Evolutionary conservation across 2,113 vertebrate species (phyloP).

Genomic region (Ophthalmolycus amberensis): DNA sequence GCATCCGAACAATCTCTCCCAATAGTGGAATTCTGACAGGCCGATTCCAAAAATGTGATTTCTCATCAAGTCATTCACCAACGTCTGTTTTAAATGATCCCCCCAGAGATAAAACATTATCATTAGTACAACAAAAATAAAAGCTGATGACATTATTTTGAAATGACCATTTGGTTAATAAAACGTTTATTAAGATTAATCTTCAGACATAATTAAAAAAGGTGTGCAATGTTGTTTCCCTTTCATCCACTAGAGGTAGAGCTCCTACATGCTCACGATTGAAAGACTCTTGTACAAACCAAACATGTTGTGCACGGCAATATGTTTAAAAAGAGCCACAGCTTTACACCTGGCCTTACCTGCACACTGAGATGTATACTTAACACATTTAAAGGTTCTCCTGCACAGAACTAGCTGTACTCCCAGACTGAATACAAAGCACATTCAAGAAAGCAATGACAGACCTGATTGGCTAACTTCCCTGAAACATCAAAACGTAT

Average conservation of each 20-base stretch:
- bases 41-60: neutral
- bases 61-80: neutral
- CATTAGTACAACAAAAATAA: neutral
- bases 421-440: neutral
- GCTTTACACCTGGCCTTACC: neutral
- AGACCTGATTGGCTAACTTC: neutral
- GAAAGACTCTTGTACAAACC: neutral
- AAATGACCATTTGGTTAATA: neutral
- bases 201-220: constrained; percentile 4
- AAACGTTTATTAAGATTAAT: constrained; percentile 18
- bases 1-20: neutral
- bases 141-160: neutral
- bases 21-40: neutral
- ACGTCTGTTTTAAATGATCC: neutral
- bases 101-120: neutral
- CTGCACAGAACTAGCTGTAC: neutral
- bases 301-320: neutral
- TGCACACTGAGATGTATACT: neutral
- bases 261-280: neutral
- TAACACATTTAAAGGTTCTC: neutral
- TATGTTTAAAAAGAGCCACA: neutral
- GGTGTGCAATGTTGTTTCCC: neutral
- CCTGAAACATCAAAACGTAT: constrained; percentile 1
- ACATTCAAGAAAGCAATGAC: neutral
- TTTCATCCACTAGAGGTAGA: neutral